These are phyloP conservation scores for Hippocampus barbouri DNA, from an alignment of 2,113 vertebrate species.

Conservation along the genomic window DNA sequence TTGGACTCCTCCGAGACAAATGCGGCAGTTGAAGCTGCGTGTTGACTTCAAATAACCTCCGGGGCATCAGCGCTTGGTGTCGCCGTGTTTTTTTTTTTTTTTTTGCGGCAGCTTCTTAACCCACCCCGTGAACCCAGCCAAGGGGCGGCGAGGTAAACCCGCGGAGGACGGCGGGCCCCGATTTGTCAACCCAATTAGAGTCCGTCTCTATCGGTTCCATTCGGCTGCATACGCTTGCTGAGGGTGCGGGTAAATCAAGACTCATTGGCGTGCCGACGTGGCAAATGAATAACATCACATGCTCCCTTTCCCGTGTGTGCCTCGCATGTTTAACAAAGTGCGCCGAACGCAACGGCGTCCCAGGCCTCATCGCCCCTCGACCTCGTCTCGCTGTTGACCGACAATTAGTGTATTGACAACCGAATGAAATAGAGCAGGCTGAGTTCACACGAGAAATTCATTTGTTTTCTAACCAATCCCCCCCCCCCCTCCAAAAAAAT, in stretches of 20 bases:
- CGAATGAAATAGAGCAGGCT: too few relatives aligned
- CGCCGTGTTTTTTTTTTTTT: not conserved
- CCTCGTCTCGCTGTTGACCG: not conserved
- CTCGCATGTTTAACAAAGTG: not conserved
- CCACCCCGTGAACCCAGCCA: slow-evolving; percentile 15
- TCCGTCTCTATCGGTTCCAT: slow-evolving; percentile 9
- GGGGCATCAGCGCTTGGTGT: not conserved
- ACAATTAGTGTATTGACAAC: not conserved
- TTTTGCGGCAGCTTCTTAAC: not conserved
- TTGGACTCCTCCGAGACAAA: not conserved
- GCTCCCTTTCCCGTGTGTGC: not conserved
- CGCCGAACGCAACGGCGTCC: not conserved
- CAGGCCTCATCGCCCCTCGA: not conserved
- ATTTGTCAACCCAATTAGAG: slow-evolving; percentile 31
- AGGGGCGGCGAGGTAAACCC: slow-evolving; percentile 1
- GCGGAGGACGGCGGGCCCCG: not conserved
- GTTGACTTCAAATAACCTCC: not conserved
- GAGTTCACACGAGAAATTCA: too few relatives aligned
- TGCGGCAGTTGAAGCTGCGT: not conserved
- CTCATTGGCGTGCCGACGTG: slow-evolving; percentile 9
- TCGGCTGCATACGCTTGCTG: slow-evolving; percentile 1
- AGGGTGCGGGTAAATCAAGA: slow-evolving; percentile 6
- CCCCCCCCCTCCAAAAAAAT: too few relatives aligned
- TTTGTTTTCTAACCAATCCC: too few relatives aligned
- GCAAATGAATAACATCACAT: slow-evolving; percentile 12